Conservation (phyloP, 2,113 vertebrate species). For the Symphodus melops region DNA sequence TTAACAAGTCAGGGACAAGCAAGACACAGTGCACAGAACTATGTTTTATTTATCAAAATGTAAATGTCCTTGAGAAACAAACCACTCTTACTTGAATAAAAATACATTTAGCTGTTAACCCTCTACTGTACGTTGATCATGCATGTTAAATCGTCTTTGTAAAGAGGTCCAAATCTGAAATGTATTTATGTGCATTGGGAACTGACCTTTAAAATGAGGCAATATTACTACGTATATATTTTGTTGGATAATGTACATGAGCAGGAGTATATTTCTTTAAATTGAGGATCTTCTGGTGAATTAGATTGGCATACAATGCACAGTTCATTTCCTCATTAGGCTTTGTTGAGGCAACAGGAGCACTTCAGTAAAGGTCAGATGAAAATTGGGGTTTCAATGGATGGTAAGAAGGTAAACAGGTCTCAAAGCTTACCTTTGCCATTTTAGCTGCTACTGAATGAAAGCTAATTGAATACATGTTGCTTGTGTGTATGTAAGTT, state of each 20-base stretch:
- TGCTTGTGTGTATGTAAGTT: neutral
- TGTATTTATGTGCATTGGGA: no score
- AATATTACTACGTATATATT: no score
- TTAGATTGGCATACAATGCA: neutral
- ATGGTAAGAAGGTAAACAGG: neutral
- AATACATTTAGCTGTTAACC: neutral
- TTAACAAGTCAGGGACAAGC: neutral
- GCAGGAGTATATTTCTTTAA: neutral
- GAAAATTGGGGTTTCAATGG: neutral
- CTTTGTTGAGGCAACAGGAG: neutral
- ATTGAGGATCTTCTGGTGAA: neutral
- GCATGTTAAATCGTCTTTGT: neutral
- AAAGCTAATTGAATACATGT: neutral
- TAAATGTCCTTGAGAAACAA: neutral
- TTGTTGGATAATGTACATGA: neutral
- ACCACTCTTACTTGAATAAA: neutral
- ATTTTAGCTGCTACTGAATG: neutral
- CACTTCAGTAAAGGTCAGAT: neutral
- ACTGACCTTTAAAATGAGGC: no score
- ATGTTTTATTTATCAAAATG: constrained; percentile 16
- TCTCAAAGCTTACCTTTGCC: neutral
- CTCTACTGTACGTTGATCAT: neutral
- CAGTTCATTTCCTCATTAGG: neutral
- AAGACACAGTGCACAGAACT: neutral
- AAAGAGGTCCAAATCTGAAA: neutral